A percentile compares a stretch with the other conserved stretches of the same genome.
Conservation (phyloP, 2,888 invertebrate species). For the Drosophila phalerata region DNA sequence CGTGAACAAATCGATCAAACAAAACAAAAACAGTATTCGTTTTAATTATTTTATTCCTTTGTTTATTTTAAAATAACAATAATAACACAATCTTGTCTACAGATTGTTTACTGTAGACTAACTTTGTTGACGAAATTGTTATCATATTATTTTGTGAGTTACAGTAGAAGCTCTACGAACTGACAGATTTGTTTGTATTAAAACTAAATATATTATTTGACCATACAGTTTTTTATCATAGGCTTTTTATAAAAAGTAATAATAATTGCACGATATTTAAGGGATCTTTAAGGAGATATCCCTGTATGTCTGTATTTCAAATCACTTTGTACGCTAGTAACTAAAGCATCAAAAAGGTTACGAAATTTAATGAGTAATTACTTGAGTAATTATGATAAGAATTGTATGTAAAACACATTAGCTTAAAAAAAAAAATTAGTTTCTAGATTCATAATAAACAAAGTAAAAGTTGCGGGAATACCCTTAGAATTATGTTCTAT, state of each 20-base stretch:
- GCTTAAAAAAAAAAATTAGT: background rate
- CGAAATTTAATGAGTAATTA: too few species aligned
- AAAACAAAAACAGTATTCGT: background rate
- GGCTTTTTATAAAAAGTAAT: background rate
- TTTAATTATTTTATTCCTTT: slow-evolving; percentile 10
- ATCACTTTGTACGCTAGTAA: too few species aligned
- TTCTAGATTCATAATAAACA: background rate
- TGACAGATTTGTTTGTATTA: background rate
- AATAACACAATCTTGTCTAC: slow-evolving; percentile 15
- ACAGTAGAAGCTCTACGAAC: slow-evolving; percentile 8
- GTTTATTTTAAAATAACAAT: slow-evolving; percentile 8
- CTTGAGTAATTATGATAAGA: too few species aligned
- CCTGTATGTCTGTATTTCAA: background rate
- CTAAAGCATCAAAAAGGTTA: too few species aligned
- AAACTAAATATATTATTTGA: too few species aligned
- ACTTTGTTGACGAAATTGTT: slow-evolving; percentile 8
- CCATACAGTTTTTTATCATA: too few species aligned
- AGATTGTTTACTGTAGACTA: slow-evolving; percentile 21
- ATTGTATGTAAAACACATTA: too few species aligned
- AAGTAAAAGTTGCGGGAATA: background rate
- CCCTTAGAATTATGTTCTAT: background rate
- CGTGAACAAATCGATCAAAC: background rate
- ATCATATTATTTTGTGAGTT: slow-evolving; percentile 15
- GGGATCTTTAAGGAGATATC: background rate
- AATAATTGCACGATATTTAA: background rate